These are phyloP conservation scores for Hydrolagus colliei DNA, from an alignment of 2,797 vertebrate species.

Conservation along the genomic window DNA sequence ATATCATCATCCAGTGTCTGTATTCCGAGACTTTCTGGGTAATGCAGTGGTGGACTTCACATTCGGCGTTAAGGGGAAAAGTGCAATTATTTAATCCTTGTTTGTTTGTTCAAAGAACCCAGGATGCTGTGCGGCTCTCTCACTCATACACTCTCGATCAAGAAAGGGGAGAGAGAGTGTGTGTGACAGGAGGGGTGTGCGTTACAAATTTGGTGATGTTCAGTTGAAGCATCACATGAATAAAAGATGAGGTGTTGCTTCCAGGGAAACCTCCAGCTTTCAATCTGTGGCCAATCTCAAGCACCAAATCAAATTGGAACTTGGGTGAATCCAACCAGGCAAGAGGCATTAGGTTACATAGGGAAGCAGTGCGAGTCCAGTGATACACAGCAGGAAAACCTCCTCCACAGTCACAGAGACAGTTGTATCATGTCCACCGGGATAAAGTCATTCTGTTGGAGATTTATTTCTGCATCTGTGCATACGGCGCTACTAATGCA, in stretches of 20 bases:
- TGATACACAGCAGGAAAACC: background rate
- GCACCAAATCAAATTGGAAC: background rate
- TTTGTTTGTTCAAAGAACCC: background rate
- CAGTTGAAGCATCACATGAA: background rate
- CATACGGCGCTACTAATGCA: background rate
- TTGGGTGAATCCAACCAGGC: background rate
- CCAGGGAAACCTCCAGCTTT: background rate
- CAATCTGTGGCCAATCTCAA: conserved; percentile 3
- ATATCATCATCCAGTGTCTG: background rate
- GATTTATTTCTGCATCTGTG: background rate
- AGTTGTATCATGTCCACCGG: background rate
- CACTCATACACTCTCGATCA: background rate
- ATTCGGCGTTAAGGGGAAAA: background rate
- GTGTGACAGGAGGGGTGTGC: too few relatives aligned
- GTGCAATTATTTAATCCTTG: background rate
- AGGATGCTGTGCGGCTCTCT: background rate
- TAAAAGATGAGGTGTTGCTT: background rate
- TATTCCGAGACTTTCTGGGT: background rate
- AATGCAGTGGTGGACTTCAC: background rate
- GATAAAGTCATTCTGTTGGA: background rate
- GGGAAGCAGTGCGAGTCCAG: too few relatives aligned
- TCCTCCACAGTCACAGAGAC: background rate
- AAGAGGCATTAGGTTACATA: background rate
- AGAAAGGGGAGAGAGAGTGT: background rate
- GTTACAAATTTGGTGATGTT: background rate